Percentiles rank a stretch among this genome's conserved stretches.
Evolutionary conservation across 2,888 invertebrate species (phyloP).

Genomic region (Cetonia aurata): DNA sequence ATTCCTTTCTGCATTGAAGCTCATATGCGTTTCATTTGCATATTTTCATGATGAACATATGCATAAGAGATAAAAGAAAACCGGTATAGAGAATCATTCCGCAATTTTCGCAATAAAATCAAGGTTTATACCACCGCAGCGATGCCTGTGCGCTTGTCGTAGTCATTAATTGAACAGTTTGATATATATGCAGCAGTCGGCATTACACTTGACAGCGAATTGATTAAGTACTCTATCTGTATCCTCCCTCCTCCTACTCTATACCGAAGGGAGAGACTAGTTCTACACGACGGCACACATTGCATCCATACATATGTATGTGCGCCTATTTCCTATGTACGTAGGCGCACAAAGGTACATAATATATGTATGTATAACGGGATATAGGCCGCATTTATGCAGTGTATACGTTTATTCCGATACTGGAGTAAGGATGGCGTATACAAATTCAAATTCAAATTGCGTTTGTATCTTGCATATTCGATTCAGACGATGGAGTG

Average conservation of each 20-base stretch:
- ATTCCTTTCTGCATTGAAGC: too few relatives aligned
- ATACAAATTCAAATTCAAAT: conserved; percentile 35
- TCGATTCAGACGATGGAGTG: not conserved
- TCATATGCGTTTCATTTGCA: too few relatives aligned
- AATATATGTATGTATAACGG: not conserved
- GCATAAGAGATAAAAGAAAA: too few relatives aligned
- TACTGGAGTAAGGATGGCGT: conserved; percentile 4
- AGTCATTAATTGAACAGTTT: conserved; percentile 60
- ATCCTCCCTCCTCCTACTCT: conserved; percentile 10
- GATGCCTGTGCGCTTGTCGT: conserved; percentile 57
- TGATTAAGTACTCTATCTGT: conserved; percentile 58
- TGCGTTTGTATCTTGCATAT: conserved; percentile 15
- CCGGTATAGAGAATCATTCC: conserved; percentile 50
- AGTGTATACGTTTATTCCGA: conserved; percentile 1
- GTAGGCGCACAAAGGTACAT: not conserved
- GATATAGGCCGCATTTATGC: not conserved
- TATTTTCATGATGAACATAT: too few relatives aligned
- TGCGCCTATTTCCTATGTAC: not conserved
- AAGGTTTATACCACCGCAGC: conserved; percentile 48
- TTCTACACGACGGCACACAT: conserved; percentile 25
- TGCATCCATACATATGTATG: not conserved
- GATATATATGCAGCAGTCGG: conserved; percentile 61
- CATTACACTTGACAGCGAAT: conserved; percentile 61
- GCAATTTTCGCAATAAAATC: conserved; percentile 59
- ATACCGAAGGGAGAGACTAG: conserved; percentile 33